Evolutionary conservation across 2,113 vertebrate species (phyloP).

Genomic region (Gallinago media): DNA sequence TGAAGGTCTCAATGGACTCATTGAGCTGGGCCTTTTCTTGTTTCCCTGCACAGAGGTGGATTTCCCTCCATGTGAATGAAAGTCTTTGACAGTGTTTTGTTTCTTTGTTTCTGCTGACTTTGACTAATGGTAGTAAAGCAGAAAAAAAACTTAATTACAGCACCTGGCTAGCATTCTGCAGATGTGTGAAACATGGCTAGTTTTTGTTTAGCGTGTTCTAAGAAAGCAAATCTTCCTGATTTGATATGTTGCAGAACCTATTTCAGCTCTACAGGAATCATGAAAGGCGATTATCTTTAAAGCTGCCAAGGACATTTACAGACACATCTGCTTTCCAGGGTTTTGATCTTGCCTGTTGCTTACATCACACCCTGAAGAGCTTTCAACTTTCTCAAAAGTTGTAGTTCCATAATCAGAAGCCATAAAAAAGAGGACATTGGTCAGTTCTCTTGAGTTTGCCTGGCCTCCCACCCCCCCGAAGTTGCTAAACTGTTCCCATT

Average conservation of each 20-base stretch:
- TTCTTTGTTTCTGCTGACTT: neutral
- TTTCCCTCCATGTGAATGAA: neutral
- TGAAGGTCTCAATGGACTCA: neutral
- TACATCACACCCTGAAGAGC: neutral
- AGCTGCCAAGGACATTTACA: neutral
- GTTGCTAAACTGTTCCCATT: neutral
- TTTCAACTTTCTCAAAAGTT: neutral
- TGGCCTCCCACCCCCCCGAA: neutral
- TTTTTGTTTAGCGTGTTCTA: neutral
- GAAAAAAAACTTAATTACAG: neutral
- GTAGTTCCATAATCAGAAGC: neutral
- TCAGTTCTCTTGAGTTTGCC: neutral
- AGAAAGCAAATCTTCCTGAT: neutral
- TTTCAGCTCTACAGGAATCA: neutral
- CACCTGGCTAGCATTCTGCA: neutral
- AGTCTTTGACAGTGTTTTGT: neutral
- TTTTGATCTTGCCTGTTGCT: neutral
- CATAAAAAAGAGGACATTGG: neutral
- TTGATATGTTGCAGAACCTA: neutral
- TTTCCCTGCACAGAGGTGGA: neutral
- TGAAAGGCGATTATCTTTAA: neutral
- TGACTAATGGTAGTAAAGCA: neutral
- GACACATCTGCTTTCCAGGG: neutral
- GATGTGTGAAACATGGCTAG: accelerated
- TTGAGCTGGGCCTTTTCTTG: neutral